These are phyloP conservation scores for Gallirallus australis DNA, from an alignment of 2,797 vertebrate species.

Conservation along the genomic window DNA sequence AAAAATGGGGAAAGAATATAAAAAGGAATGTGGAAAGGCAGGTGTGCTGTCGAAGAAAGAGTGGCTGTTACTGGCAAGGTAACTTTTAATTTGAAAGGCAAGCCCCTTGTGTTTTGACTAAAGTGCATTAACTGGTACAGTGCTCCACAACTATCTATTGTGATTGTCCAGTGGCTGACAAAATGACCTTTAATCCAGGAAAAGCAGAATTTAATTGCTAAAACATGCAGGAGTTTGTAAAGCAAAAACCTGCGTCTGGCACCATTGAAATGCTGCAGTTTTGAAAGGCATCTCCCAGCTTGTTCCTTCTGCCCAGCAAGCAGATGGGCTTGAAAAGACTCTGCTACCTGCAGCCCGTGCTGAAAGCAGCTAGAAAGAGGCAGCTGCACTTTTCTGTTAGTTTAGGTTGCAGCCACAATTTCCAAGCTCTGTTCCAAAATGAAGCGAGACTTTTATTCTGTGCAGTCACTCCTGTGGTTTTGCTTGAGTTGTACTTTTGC, in stretches of 20 bases:
- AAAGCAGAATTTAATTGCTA: slow-evolving; percentile 72
- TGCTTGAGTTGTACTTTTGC: not conserved
- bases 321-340: not conserved
- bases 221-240: slow-evolving; percentile 69
- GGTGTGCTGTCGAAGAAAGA: not conserved
- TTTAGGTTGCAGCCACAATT: not conserved
- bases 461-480: slow-evolving; percentile 10
- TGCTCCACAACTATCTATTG: slow-evolving; percentile 9
- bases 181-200: slow-evolving; percentile 52
- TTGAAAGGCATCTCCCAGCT: not conserved
- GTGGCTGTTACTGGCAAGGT: not conserved
- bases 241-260: slow-evolving; percentile 44
- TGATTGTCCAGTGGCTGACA: slow-evolving; percentile 69
- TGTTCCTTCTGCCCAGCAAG: not conserved
- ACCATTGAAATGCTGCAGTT: slow-evolving; percentile 53
- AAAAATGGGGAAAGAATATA: not conserved
- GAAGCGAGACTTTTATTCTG: not conserved
- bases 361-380: not conserved
- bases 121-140: slow-evolving; percentile 47
- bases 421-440: slow-evolving; percentile 21
- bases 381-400: not conserved
- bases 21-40: not conserved
- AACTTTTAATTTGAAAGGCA: slow-evolving; percentile 48
- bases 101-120: slow-evolving; percentile 25
- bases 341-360: not conserved